Conservation (phyloP, 1,140 invertebrate species). For the Macrosteles quadrilineatus region DNA sequence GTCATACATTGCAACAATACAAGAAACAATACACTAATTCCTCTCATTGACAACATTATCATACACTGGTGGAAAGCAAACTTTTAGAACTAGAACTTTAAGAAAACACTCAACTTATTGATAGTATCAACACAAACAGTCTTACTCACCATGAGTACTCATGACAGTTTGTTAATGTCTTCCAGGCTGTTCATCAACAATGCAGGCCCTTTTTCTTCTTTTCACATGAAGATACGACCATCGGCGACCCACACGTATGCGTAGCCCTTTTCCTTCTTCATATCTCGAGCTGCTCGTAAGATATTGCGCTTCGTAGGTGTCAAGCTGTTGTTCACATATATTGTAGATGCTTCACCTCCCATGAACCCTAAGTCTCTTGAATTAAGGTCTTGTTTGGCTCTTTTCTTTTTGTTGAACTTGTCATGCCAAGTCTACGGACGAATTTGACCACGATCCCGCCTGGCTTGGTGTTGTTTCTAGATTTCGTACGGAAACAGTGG, state of each 20-base stretch:
- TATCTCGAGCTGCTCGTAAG: not conserved
- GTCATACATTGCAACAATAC: not conserved
- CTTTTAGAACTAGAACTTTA: not conserved
- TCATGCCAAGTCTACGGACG: conserved; percentile 4
- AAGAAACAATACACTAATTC: not conserved
- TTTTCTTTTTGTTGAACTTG: not conserved
- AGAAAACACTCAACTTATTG: not conserved
- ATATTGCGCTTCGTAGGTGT: not conserved
- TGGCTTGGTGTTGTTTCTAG: not conserved
- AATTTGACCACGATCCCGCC: conserved; percentile 15
- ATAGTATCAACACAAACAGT: not conserved
- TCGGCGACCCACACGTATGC: conserved; percentile 7
- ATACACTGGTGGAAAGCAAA: not conserved
- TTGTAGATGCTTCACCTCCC: not conserved
- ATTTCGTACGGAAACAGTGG: not conserved
- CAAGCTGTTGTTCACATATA: conserved; percentile 11
- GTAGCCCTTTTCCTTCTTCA: conserved; percentile 19
- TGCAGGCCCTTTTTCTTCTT: not conserved
- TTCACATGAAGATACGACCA: conserved; percentile 1
- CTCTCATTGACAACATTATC: not conserved
- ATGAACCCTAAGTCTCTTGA: not conserved
- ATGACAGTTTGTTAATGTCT: not conserved
- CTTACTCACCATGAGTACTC: not conserved
- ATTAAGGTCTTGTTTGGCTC: not conserved
- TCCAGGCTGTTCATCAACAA: not conserved